phyloP scores from a whole-genome alignment of 2,797 vertebrate genomes.

The Lagodon rhomboides region DNA sequence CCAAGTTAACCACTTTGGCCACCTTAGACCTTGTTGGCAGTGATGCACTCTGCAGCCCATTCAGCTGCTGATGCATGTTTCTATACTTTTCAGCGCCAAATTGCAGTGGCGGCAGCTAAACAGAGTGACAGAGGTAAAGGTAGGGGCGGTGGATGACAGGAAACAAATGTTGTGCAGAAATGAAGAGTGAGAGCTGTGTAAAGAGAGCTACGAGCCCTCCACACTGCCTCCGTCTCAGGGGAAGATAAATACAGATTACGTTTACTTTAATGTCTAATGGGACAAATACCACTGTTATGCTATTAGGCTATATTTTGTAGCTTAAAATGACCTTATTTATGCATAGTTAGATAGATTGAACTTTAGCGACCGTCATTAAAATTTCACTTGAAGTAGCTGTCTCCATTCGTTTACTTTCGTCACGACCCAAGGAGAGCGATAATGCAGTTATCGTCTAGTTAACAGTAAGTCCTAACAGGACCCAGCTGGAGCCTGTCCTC shows the following conservation, averaged over 20 bases:
- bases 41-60: constrained; percentile 77
- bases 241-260: neutral
- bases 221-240: constrained; percentile 2
- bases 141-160: constrained; percentile 44
- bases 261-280: neutral
- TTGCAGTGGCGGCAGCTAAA: constrained; percentile 42
- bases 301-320: neutral
- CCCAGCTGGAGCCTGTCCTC: too few relatives aligned
- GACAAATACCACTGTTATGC: neutral
- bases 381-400: too few relatives aligned
- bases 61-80: constrained; percentile 76
- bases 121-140: constrained; percentile 35
- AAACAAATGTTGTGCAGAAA: constrained; percentile 40
- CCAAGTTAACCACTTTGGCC: constrained; percentile 85
- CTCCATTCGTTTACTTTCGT: too few relatives aligned
- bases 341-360: too few relatives aligned
- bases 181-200: constrained; percentile 26
- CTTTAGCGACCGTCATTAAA: too few relatives aligned
- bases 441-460: neutral
- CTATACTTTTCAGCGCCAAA: constrained; percentile 63
- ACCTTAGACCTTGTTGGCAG: constrained; percentile 83
- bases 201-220: neutral
- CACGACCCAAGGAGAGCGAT: neutral
- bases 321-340: neutral
- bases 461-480: neutral